Conservation (phyloP, 2,113 vertebrate species). For the Otolemur garnettii region DNA sequence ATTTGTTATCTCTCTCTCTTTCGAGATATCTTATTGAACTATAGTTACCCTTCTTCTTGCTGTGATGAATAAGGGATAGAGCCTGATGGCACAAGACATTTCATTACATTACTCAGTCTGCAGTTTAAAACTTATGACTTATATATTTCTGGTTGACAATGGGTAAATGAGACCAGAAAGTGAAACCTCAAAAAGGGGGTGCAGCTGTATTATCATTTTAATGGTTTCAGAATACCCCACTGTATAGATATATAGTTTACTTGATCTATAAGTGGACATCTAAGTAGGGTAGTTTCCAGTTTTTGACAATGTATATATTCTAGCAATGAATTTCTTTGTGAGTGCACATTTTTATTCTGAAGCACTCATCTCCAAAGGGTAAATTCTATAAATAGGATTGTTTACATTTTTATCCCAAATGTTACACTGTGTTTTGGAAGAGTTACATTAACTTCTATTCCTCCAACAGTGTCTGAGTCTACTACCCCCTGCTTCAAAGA, state of each 20-base stretch:
- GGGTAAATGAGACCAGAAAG: neutral
- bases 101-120: neutral
- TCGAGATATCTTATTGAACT: neutral
- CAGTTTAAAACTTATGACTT: neutral
- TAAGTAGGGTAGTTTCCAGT: neutral
- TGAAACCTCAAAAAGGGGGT: neutral
- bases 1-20: neutral
- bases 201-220: neutral
- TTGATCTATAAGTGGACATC: neutral
- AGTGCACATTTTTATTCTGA: neutral
- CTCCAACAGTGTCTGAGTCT: neutral
- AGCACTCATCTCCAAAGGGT: neutral
- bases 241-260: neutral
- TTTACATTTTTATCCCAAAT: neutral
- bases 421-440: neutral
- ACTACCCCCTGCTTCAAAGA: neutral
- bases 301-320: neutral
- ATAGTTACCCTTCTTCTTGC: neutral
- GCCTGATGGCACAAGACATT: neutral
- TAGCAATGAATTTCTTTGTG: neutral
- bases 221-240: neutral
- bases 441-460: neutral
- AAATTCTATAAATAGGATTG: neutral
- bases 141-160: neutral
- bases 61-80: neutral